Evolutionary conservation across 1,140 invertebrate genomes (phyloP).

Genomic region (Bombus difficillimus): DNA sequence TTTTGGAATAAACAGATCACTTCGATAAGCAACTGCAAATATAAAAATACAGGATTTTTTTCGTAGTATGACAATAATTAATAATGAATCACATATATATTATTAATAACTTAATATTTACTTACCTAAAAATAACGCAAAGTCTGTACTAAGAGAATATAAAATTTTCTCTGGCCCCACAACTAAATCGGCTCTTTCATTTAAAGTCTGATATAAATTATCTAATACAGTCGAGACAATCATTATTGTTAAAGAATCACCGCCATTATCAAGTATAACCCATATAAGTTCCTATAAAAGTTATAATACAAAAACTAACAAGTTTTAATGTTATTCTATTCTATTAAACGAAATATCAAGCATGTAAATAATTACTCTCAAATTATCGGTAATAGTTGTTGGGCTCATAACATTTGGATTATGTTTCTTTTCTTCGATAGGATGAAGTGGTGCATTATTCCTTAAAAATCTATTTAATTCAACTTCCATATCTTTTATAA

Average conservation of each 20-base stretch:
- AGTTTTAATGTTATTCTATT: conserved; percentile 6
- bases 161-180: conserved; percentile 68
- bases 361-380: conserved; percentile 69
- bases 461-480: conserved; percentile 72
- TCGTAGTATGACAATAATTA: background rate
- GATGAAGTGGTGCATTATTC: conserved; percentile 47
- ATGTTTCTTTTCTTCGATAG: conserved; percentile 61
- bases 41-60: conserved; percentile 9
- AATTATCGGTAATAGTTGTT: conserved; percentile 65
- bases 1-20: conserved; percentile 71
- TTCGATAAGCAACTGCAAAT: conserved; percentile 72
- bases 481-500: conserved; percentile 74
- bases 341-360: conserved; percentile 1
- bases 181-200: conserved; percentile 72
- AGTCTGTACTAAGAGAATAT: conserved; percentile 73
- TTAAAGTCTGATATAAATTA: conserved; percentile 67
- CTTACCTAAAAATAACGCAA: conserved; percentile 76
- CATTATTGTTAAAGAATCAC: conserved; percentile 61
- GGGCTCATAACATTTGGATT: conserved; percentile 71
- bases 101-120: conserved; percentile 12
- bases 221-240: conserved; percentile 63
- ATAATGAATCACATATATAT: background rate
- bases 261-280: conserved; percentile 74
- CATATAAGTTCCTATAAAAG: conserved; percentile 67
- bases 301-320: background rate